Evolutionary conservation across 2,113 vertebrate genomes (phyloP).

Genomic region (Trichechus manatus): DNA sequence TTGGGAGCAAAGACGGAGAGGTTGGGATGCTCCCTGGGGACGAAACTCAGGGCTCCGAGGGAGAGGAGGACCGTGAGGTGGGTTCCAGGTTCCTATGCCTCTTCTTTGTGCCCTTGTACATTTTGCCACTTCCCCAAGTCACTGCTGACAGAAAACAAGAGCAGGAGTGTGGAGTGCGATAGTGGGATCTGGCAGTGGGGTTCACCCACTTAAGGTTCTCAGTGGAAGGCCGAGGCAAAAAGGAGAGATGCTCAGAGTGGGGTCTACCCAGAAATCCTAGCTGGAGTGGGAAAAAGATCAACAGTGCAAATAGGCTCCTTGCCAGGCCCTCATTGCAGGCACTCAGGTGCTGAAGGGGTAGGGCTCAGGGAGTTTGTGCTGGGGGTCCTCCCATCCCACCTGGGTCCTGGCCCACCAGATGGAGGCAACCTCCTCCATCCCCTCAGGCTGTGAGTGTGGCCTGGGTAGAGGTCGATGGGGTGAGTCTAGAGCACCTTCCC

Average conservation of each 20-base stretch:
- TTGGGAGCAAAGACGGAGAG: background rate
- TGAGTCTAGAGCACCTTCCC: background rate
- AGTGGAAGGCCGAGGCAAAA: background rate
- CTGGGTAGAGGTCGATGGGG: background rate
- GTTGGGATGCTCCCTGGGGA: background rate
- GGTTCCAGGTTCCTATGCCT: background rate
- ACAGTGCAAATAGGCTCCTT: background rate
- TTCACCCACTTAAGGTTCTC: background rate
- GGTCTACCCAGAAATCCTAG: background rate
- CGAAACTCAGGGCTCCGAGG: background rate
- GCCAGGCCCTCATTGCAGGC: too few species aligned
- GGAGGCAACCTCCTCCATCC: background rate
- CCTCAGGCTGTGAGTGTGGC: background rate
- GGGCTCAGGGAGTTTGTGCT: background rate
- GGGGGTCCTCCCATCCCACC: too few species aligned
- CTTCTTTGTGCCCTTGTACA: background rate
- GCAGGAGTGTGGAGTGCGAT: background rate
- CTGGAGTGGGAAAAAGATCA: background rate
- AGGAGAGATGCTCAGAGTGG: background rate
- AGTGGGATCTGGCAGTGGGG: background rate
- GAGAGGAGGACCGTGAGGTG: background rate
- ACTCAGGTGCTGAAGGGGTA: background rate
- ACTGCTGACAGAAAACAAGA: background rate
- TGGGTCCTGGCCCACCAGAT: background rate
- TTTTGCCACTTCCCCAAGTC: background rate